Evolutionary conservation across 2,113 vertebrate genomes (phyloP).

Genomic region (Riparia riparia): DNA sequence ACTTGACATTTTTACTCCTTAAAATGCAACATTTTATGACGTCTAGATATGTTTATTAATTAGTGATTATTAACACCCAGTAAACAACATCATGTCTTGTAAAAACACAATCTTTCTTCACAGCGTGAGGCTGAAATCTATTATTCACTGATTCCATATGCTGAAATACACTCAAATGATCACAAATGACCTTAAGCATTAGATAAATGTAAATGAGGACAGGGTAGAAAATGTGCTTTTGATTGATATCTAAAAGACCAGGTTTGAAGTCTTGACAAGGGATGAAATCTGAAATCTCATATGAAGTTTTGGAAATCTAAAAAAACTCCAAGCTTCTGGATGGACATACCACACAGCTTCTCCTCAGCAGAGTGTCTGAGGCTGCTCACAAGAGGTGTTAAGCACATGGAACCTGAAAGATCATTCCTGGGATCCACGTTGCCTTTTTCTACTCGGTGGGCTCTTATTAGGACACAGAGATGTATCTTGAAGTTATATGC

Average conservation of each 20-base stretch:
- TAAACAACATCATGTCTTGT: slow-evolving; percentile 98
- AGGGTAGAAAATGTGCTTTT: slow-evolving; percentile 80
- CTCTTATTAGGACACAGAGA: slow-evolving; percentile 10
- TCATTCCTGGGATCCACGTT: neutral
- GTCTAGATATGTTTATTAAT: slow-evolving; percentile 95
- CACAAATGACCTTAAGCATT: slow-evolving; percentile 90
- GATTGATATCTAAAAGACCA: slow-evolving; percentile 84
- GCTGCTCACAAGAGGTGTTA: neutral
- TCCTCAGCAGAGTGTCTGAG: neutral
- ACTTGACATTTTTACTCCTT: slow-evolving; percentile 79
- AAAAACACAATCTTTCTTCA: slow-evolving; percentile 96
- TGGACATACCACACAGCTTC: neutral
- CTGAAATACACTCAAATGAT: slow-evolving; percentile 89
- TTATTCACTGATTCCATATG: slow-evolving; percentile 89
- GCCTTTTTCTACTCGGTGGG: slow-evolving; percentile 5
- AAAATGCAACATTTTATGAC: slow-evolving; percentile 79
- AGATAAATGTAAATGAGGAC: slow-evolving; percentile 85
- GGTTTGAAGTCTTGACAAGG: slow-evolving; percentile 71
- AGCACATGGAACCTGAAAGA: neutral
- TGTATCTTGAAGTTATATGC: neutral
- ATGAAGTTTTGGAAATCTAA: neutral
- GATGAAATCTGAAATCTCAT: slow-evolving; percentile 67
- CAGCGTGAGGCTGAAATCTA: slow-evolving; percentile 86
- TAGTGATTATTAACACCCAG: slow-evolving; percentile 99
- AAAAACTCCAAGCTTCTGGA: neutral